Evolutionary conservation across 2,113 vertebrate genomes (phyloP), one percentile per base, ranked within the genome.

Genomic region (Menidia beryllina): DNA sequence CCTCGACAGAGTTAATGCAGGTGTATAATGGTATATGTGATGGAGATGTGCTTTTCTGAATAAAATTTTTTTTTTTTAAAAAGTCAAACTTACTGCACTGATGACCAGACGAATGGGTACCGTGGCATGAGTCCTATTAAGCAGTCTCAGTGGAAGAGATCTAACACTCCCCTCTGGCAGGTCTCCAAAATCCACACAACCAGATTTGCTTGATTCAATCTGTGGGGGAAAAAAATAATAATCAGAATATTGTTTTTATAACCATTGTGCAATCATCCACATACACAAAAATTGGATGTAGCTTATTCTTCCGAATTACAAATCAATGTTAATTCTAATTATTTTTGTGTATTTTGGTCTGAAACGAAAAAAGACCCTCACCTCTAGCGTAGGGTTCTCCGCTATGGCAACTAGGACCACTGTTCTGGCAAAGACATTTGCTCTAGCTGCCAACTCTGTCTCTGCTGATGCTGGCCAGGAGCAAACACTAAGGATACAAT

Each of bases 401-500:
- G 97, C 96, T 0, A 98, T 84, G 38, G 95, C 97, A 24, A 96
- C 93, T 13, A 99, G 85, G 58, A 95, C 77, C 14, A 98, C 96
- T 70, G 93, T 94, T 70, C 91, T 95, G 30, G 95, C 92, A 83
- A 97, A 93, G 47, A 95, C 93, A 85, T 94, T 94, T 21, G 96
- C 95, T 55, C 95, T 94, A 30, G 93, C 67, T 0, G 94, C 63
- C 6, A 93, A 88, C 59, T 96, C 94, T 0, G 91, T 55, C 69
- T 97, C 96, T 23, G 96, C 94, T 47, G 95, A 95, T 25, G 96
- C 95, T 0, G 95, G 95, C 96, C 96, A 98, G 14, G 97, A 98
- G 10, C 94, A 95, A 75, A 99, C 91, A 79, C 92, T 94, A 66
- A 99, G 93, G 23, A 95, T 86, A 79, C 93, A 98, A 78, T 96